Percentiles rank a stretch among this genome's conserved stretches.
Evolutionary conservation across 2,113 vertebrate genomes (phyloP).

Genomic region (Catharus fuscescens): DNA sequence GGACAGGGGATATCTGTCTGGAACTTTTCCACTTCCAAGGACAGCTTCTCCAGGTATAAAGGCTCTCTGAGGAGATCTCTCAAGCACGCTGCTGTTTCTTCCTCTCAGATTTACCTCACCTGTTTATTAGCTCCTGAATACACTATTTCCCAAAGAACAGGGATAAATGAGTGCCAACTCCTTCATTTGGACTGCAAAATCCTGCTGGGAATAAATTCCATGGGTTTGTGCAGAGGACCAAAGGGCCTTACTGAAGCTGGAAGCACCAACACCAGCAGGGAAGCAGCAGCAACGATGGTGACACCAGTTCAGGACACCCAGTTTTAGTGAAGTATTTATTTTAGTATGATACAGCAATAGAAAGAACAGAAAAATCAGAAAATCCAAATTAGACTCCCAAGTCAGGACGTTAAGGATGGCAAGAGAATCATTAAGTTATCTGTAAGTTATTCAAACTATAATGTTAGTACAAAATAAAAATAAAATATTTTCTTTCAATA

Average conservation of each 20-base stretch:
- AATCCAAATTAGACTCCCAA: neutral
- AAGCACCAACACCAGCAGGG: neutral
- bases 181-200: neutral
- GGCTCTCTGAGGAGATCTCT: neutral
- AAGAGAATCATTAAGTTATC: neutral
- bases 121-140: neutral
- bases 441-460: neutral
- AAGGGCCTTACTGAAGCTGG: neutral
- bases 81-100: neutral
- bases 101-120: neutral
- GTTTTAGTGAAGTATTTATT: neutral
- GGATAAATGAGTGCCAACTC: neutral
- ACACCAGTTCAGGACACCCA: neutral
- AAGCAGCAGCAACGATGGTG: accelerated
- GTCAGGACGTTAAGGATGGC: neutral
- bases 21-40: neutral
- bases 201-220: neutral
- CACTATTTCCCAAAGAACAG: neutral
- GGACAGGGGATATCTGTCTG: neutral
- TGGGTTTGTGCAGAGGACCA: neutral
- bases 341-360: neutral
- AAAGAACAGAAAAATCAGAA: neutral
- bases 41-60: neutral
- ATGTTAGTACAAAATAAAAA: neutral
- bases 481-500: neutral